Percentiles rank a stretch among this genome's conserved stretches.
These are phyloP conservation scores for Pseudococcus viburni DNA, from an alignment of 2,888 invertebrate genomes.

Conservation along the genomic window DNA sequence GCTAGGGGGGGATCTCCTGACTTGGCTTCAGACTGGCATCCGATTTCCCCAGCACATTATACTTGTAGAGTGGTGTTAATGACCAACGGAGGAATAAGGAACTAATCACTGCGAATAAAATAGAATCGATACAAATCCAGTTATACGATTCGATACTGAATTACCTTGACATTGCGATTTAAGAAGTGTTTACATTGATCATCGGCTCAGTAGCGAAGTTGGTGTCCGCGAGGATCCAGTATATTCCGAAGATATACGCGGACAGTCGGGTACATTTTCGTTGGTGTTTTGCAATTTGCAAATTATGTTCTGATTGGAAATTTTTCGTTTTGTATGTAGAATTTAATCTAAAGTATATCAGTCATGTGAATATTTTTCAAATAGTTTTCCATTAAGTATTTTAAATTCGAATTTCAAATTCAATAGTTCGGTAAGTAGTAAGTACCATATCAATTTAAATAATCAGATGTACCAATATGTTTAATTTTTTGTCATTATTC, in stretches of 20 bases:
- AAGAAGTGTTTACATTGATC: constrained; percentile 25
- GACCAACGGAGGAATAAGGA: constrained; percentile 11
- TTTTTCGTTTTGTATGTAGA: background rate
- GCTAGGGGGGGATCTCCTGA: background rate
- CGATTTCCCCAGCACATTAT: background rate
- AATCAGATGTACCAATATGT: too few relatives aligned
- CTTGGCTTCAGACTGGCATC: background rate
- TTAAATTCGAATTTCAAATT: background rate
- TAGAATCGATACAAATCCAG: constrained; percentile 33
- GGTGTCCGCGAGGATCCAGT: constrained; percentile 19
- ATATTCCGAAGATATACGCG: background rate
- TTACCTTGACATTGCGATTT: constrained; percentile 37
- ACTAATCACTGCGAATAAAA: constrained; percentile 35
- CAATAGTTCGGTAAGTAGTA: background rate
- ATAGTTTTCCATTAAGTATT: background rate
- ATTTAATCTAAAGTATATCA: background rate
- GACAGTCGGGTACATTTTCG: background rate
- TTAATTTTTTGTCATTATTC: too few relatives aligned
- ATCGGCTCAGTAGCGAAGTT: constrained; percentile 23
- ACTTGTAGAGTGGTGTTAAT: background rate
- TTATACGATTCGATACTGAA: constrained; percentile 14
- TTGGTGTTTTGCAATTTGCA: background rate
- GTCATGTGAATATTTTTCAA: background rate
- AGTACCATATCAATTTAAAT: background rate
- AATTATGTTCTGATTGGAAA: background rate